Evolutionary conservation across 2,888 invertebrate species (phyloP), one percentile per base, ranked within the genome.

Genomic region (Mongoloraphidia duomilia): DNA sequence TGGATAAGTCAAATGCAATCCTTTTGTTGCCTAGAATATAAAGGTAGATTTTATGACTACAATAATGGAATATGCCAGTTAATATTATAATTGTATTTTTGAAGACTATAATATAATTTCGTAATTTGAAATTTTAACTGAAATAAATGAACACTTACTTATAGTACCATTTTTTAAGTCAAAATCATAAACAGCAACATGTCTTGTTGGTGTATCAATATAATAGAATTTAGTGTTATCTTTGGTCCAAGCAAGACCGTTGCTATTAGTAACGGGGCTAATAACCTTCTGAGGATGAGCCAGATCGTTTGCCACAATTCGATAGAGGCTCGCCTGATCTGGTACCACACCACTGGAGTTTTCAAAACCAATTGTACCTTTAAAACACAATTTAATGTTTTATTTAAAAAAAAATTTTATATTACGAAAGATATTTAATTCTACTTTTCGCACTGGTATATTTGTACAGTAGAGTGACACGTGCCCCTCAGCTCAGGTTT

Each of bases 181-280:
- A 58, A 75, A 89, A 60, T 87, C 80, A 59, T 81, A 88, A 9
- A 77, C 80, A 48, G 75, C 79, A 3, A 89, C 71, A 56, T 78
- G 74, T 35, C 70, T 64, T 0, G 82, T 80, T 0, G 77, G 73
- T 0, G 84, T 77, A 65, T 90, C 89, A 36, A 86, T 84, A 64
- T 82, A 89, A 65, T 82, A 89, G 73, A 89, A 78, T 57, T 74
- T 77, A 52, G 76, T 73, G 59, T 79, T 77, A 58, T 83, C 80
- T 1, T 68, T 61, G 13, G 78, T 82, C 88, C 88, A 90, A 1
- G 80, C 79, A 8, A 89, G 64, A 2, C 89, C 89, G 59, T 89
- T 90, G 41, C 87, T 86, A n/a, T 85, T 73, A 10, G 75, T 72
- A 14, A 83, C 79, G 8, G 69, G 67, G 2, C 63, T 55, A 13